Evolutionary conservation across 2,888 invertebrate species (phyloP).

Genomic region (Scrobipalpa costella): DNA sequence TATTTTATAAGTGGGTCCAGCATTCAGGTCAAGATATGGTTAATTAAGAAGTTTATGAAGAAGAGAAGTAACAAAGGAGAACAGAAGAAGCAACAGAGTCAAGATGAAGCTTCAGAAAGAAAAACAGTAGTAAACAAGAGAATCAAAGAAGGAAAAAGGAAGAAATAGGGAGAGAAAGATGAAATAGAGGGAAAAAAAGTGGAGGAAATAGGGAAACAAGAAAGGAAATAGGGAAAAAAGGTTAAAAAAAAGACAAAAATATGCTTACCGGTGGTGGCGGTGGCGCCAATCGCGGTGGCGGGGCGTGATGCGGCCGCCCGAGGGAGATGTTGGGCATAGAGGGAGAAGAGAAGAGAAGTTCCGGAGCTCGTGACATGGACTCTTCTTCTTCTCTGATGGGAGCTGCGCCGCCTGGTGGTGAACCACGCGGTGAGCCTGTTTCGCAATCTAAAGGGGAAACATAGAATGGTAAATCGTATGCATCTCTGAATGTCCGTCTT

Average conservation of each 20-base stretch:
- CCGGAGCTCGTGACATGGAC: slow-evolving; percentile 84
- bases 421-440: slow-evolving; percentile 81
- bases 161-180: no score
- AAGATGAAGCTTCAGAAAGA: no score
- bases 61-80: no score
- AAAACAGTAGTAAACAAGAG: no score
- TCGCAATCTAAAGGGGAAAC: slow-evolving; percentile 57
- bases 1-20: no score
- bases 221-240: background rate
- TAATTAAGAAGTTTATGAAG: no score
- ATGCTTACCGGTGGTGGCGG: slow-evolving; percentile 71
- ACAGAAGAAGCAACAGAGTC: no score
- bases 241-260: background rate
- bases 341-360: slow-evolving; percentile 94
- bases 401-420: slow-evolving; percentile 83
- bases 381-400: slow-evolving; percentile 93
- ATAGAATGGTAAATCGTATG: background rate
- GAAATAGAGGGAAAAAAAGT: no score
- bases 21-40: no score
- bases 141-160: no score
- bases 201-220: no score
- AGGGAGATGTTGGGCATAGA: slow-evolving; percentile 98
- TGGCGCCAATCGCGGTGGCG: slow-evolving; percentile 92
- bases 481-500: no score
- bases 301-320: slow-evolving; percentile 91